Evolutionary conservation across 2,888 invertebrate species (phyloP).

Genomic region (Acanthopleura granulata): DNA sequence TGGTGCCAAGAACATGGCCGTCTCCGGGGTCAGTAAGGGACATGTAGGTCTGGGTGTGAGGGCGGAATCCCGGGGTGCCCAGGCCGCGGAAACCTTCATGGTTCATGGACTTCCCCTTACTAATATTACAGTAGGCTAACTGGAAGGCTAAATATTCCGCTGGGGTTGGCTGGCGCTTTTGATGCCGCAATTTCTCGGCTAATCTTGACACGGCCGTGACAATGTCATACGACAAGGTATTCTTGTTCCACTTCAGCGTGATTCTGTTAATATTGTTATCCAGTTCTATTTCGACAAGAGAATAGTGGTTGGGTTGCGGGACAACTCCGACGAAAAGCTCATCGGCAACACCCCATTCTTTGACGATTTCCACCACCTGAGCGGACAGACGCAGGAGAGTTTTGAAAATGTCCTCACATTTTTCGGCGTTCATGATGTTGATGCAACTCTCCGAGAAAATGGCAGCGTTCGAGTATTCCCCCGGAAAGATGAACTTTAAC

Average conservation of each 20-base stretch:
- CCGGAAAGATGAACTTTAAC: neutral
- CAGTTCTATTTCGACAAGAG: constrained; percentile 21
- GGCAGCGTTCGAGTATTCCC: neutral
- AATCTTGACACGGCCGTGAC: constrained; percentile 32
- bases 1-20: constrained; percentile 48
- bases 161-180: constrained; percentile 36
- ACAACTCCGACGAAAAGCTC: constrained; percentile 35
- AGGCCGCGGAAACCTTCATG: constrained; percentile 29
- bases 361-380: constrained; percentile 14
- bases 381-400: neutral
- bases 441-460: neutral
- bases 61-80: constrained; percentile 47
- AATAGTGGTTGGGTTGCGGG: constrained; percentile 21
- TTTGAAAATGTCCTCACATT: neutral
- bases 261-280: constrained; percentile 31
- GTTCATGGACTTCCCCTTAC: constrained; percentile 30
- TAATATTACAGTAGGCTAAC: constrained; percentile 35
- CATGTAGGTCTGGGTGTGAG: constrained; percentile 49
- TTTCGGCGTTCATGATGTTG: neutral
- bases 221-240: constrained; percentile 28
- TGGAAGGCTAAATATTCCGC: constrained; percentile 39
- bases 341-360: constrained; percentile 34
- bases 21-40: constrained; percentile 50
- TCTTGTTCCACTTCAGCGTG: constrained; percentile 36
- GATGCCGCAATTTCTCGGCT: constrained; percentile 31